Conservation (phyloP, 1,140 invertebrate genomes). For the Aphis craccivora region DNA sequence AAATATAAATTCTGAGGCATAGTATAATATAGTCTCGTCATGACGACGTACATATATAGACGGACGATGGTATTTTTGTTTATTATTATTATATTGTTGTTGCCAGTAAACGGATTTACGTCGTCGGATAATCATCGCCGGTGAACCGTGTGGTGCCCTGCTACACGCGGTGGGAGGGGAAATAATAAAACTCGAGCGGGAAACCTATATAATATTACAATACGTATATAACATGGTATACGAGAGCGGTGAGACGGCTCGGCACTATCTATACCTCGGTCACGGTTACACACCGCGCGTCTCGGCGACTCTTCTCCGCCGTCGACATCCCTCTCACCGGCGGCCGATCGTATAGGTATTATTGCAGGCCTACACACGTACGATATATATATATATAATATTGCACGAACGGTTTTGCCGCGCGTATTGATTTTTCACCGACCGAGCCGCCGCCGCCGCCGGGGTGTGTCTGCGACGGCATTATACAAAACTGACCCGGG, state of each 20-base stretch:
- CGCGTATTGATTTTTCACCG: slow-evolving; percentile 44
- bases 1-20: background rate
- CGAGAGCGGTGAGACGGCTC: background rate
- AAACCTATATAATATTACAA: background rate
- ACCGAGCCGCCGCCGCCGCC: background rate
- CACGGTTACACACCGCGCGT: background rate
- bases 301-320: background rate
- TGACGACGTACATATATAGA: background rate
- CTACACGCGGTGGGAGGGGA: background rate
- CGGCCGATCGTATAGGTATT: background rate
- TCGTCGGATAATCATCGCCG: background rate
- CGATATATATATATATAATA: background rate
- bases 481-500: slow-evolving; percentile 34
- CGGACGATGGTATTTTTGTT: background rate
- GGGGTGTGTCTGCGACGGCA: slow-evolving; percentile 34
- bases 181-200: background rate
- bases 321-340: background rate
- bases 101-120: slow-evolving; percentile 8
- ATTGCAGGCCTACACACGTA: background rate
- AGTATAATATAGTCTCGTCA: background rate
- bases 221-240: background rate
- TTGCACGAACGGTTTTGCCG: background rate
- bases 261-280: background rate
- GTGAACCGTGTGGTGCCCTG: background rate
- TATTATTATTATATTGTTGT: background rate